Evolutionary conservation across 2,113 vertebrate species (phyloP).

Genomic region (Corydoras maculifer): DNA sequence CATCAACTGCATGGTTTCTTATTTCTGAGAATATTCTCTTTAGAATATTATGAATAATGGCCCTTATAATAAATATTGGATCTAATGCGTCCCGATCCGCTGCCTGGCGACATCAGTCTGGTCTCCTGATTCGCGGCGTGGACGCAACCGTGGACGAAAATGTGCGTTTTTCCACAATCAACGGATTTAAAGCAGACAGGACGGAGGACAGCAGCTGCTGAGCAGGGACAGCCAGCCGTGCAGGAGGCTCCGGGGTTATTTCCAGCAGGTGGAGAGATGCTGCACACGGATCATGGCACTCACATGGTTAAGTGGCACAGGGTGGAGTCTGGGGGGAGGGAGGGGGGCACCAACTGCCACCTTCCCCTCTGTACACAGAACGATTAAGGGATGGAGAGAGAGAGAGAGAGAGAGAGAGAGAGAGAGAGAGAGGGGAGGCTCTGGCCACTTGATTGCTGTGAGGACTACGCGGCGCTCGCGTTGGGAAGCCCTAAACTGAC

Average conservation of each 20-base stretch:
- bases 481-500: slow-evolving; percentile 29
- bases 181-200: no score
- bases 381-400: not conserved
- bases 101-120: no score
- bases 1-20: no score
- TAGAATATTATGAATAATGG: no score
- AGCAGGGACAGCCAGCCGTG: slow-evolving; percentile 1
- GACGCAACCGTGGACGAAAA: no score
- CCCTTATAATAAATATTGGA: no score
- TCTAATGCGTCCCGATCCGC: no score
- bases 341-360: slow-evolving; percentile 47
- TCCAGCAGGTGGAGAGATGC: slow-evolving; percentile 7
- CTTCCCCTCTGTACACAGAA: slow-evolving; percentile 40
- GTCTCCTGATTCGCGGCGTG: no score
- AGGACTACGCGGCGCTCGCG: slow-evolving; percentile 27
- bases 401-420: slow-evolving; percentile 33
- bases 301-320: slow-evolving; percentile 41
- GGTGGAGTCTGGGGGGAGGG: slow-evolving; percentile 41
- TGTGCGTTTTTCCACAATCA: no score
- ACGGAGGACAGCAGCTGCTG: no score
- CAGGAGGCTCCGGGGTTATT: slow-evolving; percentile 9
- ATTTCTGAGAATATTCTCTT: no score
- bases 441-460: slow-evolving; percentile 23
- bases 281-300: slow-evolving; percentile 20
- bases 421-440: slow-evolving; percentile 15